These are phyloP conservation scores for Euphonia xanthogaster DNA, from an alignment of 2,797 vertebrate species.

Conservation along the genomic window DNA sequence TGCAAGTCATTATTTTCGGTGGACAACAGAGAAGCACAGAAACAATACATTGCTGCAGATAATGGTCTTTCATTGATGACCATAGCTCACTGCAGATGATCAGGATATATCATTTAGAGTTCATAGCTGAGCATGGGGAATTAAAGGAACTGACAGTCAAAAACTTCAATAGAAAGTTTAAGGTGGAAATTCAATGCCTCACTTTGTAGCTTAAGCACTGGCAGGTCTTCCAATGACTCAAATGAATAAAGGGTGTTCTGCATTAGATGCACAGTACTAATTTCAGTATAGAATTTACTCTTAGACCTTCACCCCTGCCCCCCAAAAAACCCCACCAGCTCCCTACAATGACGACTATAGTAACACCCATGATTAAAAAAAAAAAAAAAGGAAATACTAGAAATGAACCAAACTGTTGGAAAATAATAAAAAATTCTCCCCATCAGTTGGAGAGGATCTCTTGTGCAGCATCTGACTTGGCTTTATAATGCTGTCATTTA, in stretches of 20 bases:
- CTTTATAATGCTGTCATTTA: not conserved
- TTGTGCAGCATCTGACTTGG: not conserved
- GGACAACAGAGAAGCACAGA: not conserved
- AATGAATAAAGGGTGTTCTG: not conserved
- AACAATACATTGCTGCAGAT: not conserved
- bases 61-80: not conserved
- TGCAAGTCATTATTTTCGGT: not conserved
- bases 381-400: fast-evolving
- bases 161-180: not conserved
- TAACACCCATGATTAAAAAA: not conserved
- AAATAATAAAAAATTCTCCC: not conserved
- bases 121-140: not conserved
- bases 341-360: too few relatives aligned
- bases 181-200: not conserved
- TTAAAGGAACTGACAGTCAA: not conserved
- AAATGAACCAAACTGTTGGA: not conserved
- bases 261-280: not conserved
- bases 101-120: not conserved
- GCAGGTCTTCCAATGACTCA: not conserved
- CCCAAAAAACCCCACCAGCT: fast-evolving
- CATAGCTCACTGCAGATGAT: not conserved
- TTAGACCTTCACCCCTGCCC: not conserved
- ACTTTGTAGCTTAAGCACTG: not conserved
- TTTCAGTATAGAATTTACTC: not conserved
- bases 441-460: not conserved